phyloP scores from a whole-genome alignment of 2,888 invertebrate species.

The Oscheius sp. region DNA sequence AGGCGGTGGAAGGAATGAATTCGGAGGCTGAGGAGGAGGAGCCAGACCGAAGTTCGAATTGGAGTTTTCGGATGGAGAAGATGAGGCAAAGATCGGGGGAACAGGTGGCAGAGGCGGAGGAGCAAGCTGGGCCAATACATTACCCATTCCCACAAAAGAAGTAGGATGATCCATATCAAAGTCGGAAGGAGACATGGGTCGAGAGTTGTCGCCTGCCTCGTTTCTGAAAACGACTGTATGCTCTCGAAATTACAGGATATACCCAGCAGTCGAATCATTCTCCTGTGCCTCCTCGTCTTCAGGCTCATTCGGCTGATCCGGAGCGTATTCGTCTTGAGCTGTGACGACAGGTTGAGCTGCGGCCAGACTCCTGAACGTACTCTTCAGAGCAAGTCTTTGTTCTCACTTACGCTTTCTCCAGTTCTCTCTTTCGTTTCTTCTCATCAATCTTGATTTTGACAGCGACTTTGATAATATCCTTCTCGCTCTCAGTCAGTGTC shows the following conservation, averaged over 20 bases:
- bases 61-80: no score
- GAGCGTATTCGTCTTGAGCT: slow-evolving; percentile 17
- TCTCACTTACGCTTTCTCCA: background rate
- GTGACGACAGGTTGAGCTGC: background rate
- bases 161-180: slow-evolving; percentile 38
- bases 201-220: slow-evolving; percentile 7
- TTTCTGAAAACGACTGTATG: background rate
- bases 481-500: slow-evolving; percentile 7
- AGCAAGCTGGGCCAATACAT: background rate
- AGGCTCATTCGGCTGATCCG: slow-evolving; percentile 22
- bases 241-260: background rate
- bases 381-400: background rate
- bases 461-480: background rate
- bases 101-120: background rate
- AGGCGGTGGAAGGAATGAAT: background rate
- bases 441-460: slow-evolving; percentile 7
- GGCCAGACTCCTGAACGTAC: background rate
- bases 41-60: no score
- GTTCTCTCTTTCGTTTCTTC: slow-evolving; percentile 11
- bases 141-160: slow-evolving; percentile 12
- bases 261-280: slow-evolving; percentile 11
- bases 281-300: slow-evolving; percentile 7
- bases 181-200: slow-evolving; percentile 43
- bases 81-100: no score
- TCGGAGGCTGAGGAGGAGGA: background rate